These are phyloP conservation scores for Dinocampus coccinellae DNA, from an alignment of 2,888 invertebrate genomes.

Conservation along the genomic window DNA sequence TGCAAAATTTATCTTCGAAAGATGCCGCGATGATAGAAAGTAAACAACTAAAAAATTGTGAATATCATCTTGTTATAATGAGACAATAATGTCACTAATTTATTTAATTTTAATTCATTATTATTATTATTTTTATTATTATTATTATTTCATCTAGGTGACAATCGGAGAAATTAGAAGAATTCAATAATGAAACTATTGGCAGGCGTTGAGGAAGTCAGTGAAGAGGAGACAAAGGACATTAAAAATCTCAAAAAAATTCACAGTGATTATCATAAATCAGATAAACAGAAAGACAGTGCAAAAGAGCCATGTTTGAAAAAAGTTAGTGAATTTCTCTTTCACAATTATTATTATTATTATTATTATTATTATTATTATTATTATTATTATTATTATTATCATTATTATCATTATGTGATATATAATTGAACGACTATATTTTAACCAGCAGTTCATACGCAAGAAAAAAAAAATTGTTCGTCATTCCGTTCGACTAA, in stretches of 20 bases:
- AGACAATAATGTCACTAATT: not conserved
- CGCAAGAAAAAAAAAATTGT: constrained; percentile 28
- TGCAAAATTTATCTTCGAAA: not conserved
- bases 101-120: not conserved
- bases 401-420: no score
- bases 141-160: no score
- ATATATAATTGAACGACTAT: not conserved
- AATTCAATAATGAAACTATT: constrained; percentile 67
- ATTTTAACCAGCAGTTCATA: not conserved
- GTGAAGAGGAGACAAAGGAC: constrained; percentile 48
- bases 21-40: not conserved
- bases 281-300: constrained; percentile 44
- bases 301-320: constrained; percentile 49
- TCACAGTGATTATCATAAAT: constrained; percentile 44
- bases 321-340: constrained; percentile 51
- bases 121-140: no score
- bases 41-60: no score
- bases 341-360: not conserved
- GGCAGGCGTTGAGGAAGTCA: constrained; percentile 62
- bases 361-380: no score
- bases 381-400: no score
- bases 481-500: constrained; percentile 31
- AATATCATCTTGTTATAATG: no score
- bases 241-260: constrained; percentile 33
- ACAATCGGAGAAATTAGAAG: constrained; percentile 18